Evolutionary conservation across 2,113 vertebrate species (phyloP), one percentile per base, ranked within the genome.

Genomic region (Erythrolamprus reginae): DNA sequence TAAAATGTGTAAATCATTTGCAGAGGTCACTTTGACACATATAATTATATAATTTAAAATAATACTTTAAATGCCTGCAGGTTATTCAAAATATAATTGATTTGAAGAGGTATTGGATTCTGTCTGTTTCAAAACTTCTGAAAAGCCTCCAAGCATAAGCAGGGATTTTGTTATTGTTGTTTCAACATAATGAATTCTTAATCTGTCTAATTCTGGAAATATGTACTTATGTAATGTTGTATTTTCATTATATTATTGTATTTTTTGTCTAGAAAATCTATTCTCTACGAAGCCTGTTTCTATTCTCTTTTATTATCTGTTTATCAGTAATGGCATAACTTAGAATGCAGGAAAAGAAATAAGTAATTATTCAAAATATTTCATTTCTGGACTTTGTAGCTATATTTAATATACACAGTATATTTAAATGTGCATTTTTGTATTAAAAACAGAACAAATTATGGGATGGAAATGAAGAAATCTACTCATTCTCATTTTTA

Each of bases 1-100:
- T 33, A 0, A 47, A 52, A 61, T n/a, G 42, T 83, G 88, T 89
- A 93, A 90, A 88, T 90, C 65, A 90, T 89, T 77, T 92, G 84
- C 90, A 91, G 89, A 88, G 7, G 55, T 90, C 47, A 86, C 50
- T 82, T 65, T 94, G 87, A 89, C 87, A 94, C 88, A 3, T 85
- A 45, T 84, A 89, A 85, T 84, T 92, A 47, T 3, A 56, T 90
- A 28, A 85, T 33, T 24, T 7, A 85, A 51, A 89, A 52, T 38
- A 85, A 51, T 85, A 58, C 65, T 92, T 94, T 24, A 42, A 19
- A 87, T 84, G 83, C 6, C 10, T 7, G 9, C 0, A 90, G 24
- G 28, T n/a, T 10, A 50, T 61, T 86, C 65, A 89, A 84, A 10
- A 19, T 8, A 52, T 26, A 28, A 84, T n/a, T 48, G 24, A 48